Evolutionary conservation across 2,888 invertebrate genomes (phyloP), one percentile per base, ranked within the genome.

Genomic region (Rhogogaster chlorosoma): DNA sequence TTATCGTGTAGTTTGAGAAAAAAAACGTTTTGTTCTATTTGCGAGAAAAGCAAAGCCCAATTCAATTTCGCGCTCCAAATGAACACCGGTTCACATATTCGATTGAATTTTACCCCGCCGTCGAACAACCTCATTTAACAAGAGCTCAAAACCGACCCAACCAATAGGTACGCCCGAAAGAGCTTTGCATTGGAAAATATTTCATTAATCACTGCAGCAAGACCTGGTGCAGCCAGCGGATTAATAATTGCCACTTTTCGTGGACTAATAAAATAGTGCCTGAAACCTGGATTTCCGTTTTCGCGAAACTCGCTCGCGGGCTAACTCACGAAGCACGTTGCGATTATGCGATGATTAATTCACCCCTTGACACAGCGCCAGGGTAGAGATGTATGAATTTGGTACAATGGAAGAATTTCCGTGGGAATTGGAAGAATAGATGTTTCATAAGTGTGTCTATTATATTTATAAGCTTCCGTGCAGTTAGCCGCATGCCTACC

Each of bases 1-100:
- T 49, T 53, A n/a, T 53, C n/a, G 7, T 53, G n/a, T n/a, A 53
- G 61, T 61, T 61, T 10, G 61, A 1, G 9, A 22, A 26, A 26
- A 61, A 57, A n/a, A n/a, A n/a, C n/a, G n/a, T 57, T n/a, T 57
- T 57, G n/a, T n/a, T 57, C 9, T 57, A 18, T 18, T n/a, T n/a
- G 18, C 18, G 22, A 61, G 10, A 12, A 61, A 61, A 61, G 22
- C 67, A 15, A 32, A 67, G 32, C 32, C 26, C 67, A 32, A 67
- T 67, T 67, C 15, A 67, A 67, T 67, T 67, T 67, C 32, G 18
- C 67, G 67, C 67, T 67, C 18, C 32, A 32, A 67, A 67, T 67
- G 67, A 67, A 32, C 67, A 18, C 6, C 18, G 29, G 32, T 18
- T 32, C 32, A 67, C 15, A 61, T 61, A 67, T 67, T 67, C 32